Evolutionary conservation across 2,888 invertebrate species (phyloP).

Genomic region (Pachycephus smyrnensis): DNA sequence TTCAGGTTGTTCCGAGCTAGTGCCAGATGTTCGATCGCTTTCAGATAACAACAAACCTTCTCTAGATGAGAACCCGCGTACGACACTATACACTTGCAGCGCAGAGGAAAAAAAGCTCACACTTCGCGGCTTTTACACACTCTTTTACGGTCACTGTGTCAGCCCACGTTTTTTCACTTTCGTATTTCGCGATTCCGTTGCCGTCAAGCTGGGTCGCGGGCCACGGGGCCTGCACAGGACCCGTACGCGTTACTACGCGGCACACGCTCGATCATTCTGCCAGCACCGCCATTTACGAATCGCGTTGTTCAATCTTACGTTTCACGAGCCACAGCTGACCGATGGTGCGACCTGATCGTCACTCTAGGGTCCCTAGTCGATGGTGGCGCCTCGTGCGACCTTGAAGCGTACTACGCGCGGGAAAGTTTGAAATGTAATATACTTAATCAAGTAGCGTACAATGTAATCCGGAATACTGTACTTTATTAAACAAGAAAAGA

Average conservation of each 20-base stretch:
- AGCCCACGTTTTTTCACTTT: constrained; percentile 3
- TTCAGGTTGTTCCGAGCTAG: not conserved
- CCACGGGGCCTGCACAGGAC: constrained; percentile 52
- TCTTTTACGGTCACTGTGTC: not conserved
- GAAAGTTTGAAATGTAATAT: not conserved
- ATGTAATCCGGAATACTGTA: not conserved
- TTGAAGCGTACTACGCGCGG: not conserved
- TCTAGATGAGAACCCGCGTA: not conserved
- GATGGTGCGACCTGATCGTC: not conserved
- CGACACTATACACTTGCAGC: constrained; percentile 14
- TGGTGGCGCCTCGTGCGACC: not conserved
- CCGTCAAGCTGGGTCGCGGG: constrained; percentile 47
- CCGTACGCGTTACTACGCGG: constrained; percentile 49
- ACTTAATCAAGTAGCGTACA: not conserved
- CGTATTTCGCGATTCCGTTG: constrained; percentile 10
- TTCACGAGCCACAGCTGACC: constrained; percentile 29
- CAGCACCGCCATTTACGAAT: constrained; percentile 57
- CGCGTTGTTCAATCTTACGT: constrained; percentile 21
- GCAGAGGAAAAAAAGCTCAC: not conserved
- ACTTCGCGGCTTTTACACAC: constrained; percentile 5
- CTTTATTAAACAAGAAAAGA: not conserved
- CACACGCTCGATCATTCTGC: constrained; percentile 47
- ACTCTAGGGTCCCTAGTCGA: not conserved
- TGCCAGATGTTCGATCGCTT: constrained; percentile 3
- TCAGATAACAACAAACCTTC: constrained; percentile 3